Base-by-base conservation (phyloP, 1,140 invertebrate genomes). In the Galleria mellonella region DNA sequence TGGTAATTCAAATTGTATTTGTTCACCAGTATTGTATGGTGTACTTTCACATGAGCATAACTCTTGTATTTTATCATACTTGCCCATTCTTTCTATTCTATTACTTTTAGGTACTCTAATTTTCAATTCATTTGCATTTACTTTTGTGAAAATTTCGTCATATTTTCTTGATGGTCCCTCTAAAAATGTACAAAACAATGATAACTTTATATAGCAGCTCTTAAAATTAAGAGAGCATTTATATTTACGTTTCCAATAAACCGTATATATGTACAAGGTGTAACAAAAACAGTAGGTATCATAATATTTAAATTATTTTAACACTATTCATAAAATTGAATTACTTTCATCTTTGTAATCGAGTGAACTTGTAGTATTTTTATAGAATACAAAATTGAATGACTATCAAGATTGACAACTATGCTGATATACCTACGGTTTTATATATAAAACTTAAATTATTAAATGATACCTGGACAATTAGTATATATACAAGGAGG, bases 101-200 rank as follows among this genome's bases (percentile, higher is more conserved):
- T 66, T 71, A 4, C 46, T 70, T 55, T 83, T 84, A 0, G 81
- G 81, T 4, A 84, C 76, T 62, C 69, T 71, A 13, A 84, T 84
- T 54, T 66, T 81, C 32, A 84, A 60, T 51, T 84, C 74, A 32
- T 84, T 84, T 13, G 55, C 63, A 45, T 84, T 84, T 58, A 84
- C 73, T 64, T 75, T 82, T 9, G 81, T 78, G 49, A 69, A 81
- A 41, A 84, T 84, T 68, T 84, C 81, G 32, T 83, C 70, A 50
- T 76, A 83, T 47, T 66, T 77, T 23, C 6, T 23, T 31, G 55
- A 41, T 6, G 49, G 39, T 10, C 53, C 40, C 51, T 62, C 72
- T 78, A 55, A 71, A 79, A 43, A 51, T 42, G 7, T 29, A 23
- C 17, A 23, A 23, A 23, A 23, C 17, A 6, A 23, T 23, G 6